These are phyloP conservation scores for Tachina lurida DNA, from an alignment of 2,888 invertebrate genomes.

Conservation along the genomic window DNA sequence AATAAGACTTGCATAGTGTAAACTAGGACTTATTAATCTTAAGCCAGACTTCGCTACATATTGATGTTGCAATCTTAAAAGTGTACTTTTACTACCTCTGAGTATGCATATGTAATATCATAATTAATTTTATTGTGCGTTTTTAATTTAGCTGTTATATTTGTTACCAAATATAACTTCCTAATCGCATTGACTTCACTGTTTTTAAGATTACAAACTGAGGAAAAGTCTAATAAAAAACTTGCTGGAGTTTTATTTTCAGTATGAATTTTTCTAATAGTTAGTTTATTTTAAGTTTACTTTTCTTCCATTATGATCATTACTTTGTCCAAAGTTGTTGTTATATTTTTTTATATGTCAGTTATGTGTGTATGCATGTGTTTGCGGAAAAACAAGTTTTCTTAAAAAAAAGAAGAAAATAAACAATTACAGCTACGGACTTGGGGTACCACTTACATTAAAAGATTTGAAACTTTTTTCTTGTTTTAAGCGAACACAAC, in stretches of 20 bases:
- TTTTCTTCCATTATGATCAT: not conserved
- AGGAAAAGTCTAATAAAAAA: conserved; percentile 1
- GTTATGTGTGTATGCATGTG: conserved; percentile 17
- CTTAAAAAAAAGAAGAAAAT: conserved; percentile 39
- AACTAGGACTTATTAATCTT: no score
- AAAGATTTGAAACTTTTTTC: conserved; percentile 31
- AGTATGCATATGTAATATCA: not conserved
- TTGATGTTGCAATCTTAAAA: no score
- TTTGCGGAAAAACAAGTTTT: conserved; percentile 65
- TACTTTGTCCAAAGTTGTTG: not conserved
- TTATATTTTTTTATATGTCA: conserved; percentile 10
- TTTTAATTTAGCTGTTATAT: conserved; percentile 11
- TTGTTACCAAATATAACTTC: not conserved
- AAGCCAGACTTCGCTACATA: no score
- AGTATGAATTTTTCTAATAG: conserved; percentile 5
- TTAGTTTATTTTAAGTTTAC: conserved; percentile 27
- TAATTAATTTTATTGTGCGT: conserved; percentile 1
- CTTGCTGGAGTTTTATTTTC: not conserved
- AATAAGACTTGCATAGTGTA: no score
- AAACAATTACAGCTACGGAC: conserved; percentile 25
- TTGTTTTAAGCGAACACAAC: conserved; percentile 21
- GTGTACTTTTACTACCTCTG: no score
- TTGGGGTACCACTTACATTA: conserved; percentile 26
- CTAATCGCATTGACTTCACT: not conserved
- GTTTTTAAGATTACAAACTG: not conserved